These are phyloP conservation scores for Hololepta plana DNA, from an alignment of 2,888 invertebrate species.

Conservation along the genomic window DNA sequence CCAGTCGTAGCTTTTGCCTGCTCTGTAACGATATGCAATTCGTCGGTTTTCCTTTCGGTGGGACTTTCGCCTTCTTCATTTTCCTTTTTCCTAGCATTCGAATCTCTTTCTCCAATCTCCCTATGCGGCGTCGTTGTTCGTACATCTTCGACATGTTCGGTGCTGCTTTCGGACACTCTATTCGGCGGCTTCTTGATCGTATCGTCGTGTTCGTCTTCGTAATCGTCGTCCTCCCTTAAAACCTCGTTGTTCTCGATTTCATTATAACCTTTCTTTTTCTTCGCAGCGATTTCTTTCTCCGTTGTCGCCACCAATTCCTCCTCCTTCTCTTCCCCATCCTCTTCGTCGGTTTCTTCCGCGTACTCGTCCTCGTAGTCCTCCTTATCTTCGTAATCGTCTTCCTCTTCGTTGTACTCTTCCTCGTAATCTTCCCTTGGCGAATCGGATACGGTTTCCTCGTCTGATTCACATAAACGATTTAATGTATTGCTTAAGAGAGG, in stretches of 20 bases:
- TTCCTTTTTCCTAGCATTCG: no score
- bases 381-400: conserved; percentile 7
- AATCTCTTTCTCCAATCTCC: conserved; percentile 8
- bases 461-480: conserved; percentile 1
- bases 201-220: conserved; percentile 10
- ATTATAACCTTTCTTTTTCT: no score
- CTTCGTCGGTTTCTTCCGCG: conserved; percentile 2
- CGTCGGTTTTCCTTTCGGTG: conserved; percentile 1
- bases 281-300: neutral
- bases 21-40: no score
- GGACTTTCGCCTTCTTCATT: conserved; percentile 6
- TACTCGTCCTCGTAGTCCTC: conserved; percentile 5
- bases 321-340: neutral
- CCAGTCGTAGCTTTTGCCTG: neutral
- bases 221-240: conserved; percentile 9
- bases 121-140: no score
- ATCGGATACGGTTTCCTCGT: conserved; percentile 1
- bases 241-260: no score
- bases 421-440: conserved; percentile 3
- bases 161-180: no score
- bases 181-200: no score
- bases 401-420: conserved; percentile 7
- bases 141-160: no score
- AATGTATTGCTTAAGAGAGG: conserved; percentile 1
- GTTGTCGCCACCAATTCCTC: neutral